A percentile compares a stretch with the other conserved stretches of the same genome.
These are phyloP conservation scores for Seriola aureovittata DNA, from an alignment of 2,113 vertebrate genomes.

Conservation along the genomic window DNA sequence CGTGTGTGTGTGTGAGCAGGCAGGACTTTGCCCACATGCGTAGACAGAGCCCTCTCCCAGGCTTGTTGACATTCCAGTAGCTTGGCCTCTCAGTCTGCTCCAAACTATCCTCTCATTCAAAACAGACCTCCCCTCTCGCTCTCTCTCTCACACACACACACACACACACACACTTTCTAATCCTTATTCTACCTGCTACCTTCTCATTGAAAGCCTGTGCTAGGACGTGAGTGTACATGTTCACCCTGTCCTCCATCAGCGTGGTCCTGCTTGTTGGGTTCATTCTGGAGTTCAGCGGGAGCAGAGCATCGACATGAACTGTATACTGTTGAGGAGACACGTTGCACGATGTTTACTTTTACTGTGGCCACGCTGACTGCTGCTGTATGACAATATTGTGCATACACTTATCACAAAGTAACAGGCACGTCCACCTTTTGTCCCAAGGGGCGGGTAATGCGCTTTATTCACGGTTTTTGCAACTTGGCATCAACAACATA, in stretches of 20 bases:
- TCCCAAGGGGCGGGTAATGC: not conserved
- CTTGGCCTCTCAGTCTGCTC: constrained; percentile 63
- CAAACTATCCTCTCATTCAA: constrained; percentile 69
- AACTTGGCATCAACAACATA: not conserved
- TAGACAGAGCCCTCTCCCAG: constrained; percentile 51
- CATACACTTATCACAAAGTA: not conserved
- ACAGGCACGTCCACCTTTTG: not conserved
- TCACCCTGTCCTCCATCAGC: constrained; percentile 15
- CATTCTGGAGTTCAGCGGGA: not conserved
- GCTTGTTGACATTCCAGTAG: constrained; percentile 82
- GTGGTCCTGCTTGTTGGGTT: constrained; percentile 1
- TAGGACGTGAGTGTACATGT: constrained; percentile 29
- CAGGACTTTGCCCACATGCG: constrained; percentile 56
- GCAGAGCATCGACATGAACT: not conserved
- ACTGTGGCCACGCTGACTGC: not conserved
- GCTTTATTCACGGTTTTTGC: not conserved
- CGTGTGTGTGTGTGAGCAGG: not conserved
- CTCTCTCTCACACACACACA: not conserved
- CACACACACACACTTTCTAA: constrained; percentile 1
- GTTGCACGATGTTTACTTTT: constrained; percentile 5
- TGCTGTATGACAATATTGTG: not conserved
- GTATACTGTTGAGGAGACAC: not conserved
- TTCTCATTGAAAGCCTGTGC: constrained; percentile 32
- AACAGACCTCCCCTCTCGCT: constrained; percentile 56
- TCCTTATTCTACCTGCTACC: constrained; percentile 25